phyloP scores from a whole-genome alignment of 1,140 invertebrate genomes.

The Pollicipes pollicipes region DNA sequence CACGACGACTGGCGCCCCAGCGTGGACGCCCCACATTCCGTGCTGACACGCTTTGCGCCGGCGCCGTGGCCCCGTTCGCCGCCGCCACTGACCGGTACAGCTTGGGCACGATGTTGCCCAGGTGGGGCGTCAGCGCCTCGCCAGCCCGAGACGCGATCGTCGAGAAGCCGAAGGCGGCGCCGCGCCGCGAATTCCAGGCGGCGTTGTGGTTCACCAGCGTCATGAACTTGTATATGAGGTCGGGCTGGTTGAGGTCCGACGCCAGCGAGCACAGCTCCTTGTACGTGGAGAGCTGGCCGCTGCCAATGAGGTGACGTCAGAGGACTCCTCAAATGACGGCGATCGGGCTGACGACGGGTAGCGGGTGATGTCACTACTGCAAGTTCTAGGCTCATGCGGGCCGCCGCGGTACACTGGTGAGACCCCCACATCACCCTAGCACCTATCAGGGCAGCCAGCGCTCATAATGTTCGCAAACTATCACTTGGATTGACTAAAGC shows the following conservation, averaged over 20 bases:
- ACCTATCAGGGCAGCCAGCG: too few relatives aligned
- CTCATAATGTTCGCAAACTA: too few relatives aligned
- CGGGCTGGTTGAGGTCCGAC: slow-evolving; percentile 81
- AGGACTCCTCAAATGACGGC: too few relatives aligned
- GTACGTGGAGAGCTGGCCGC: slow-evolving; percentile 72
- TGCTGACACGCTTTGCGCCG: too few relatives aligned
- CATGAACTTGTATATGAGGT: slow-evolving; percentile 89
- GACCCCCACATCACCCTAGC: too few relatives aligned
- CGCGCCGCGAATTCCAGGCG: slow-evolving; percentile 71
- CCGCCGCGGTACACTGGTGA: too few relatives aligned
- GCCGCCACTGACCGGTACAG: slow-evolving; percentile 55
- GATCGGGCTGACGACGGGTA: too few relatives aligned
- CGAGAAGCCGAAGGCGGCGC: slow-evolving; percentile 78
- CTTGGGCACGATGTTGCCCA: slow-evolving; percentile 69
- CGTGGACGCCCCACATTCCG: too few relatives aligned
- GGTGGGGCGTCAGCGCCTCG: slow-evolving; percentile 56
- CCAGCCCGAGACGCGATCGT: slow-evolving; percentile 61
- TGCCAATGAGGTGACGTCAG: slow-evolving; percentile 27
- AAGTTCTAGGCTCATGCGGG: too few relatives aligned
- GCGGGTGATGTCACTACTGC: slow-evolving; percentile 4
- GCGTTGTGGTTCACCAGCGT: slow-evolving; percentile 84
- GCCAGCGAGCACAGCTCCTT: slow-evolving; percentile 83
- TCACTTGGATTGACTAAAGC: too few relatives aligned
- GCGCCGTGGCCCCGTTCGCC: not conserved
- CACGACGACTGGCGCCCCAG: too few relatives aligned